phyloP scores from a whole-genome alignment of 2,888 invertebrate genomes.

The Sacculina carcini region DNA sequence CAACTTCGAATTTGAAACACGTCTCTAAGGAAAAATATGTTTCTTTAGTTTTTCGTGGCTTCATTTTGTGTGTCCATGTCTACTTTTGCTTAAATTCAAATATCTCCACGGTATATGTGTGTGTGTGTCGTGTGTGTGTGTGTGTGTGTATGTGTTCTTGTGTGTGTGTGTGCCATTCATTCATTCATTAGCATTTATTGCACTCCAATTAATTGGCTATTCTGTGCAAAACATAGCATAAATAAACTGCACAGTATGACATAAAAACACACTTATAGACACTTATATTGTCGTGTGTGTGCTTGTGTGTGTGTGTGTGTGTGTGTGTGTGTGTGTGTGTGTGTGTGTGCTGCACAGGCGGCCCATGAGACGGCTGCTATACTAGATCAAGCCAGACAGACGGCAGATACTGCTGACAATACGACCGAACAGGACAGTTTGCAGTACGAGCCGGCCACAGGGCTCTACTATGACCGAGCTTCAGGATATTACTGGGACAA shows the following conservation, averaged over 20 bases:
- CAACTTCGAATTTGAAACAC: too few species aligned
- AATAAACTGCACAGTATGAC: too few species aligned
- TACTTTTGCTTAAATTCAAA: background rate
- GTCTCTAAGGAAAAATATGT: too few species aligned
- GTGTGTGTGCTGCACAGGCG: background rate
- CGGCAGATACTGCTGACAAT: background rate
- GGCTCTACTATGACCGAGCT: constrained; percentile 63
- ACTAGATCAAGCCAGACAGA: background rate
- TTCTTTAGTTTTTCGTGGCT: too few species aligned
- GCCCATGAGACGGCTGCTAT: background rate
- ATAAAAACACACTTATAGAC: background rate
- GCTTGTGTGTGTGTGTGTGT: background rate
- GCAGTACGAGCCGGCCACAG: constrained; percentile 60
- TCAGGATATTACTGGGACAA: constrained; percentile 75
- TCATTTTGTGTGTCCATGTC: background rate
- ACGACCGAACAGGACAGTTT: constrained; percentile 22
- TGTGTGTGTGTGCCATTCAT: too few species aligned
- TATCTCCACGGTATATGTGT: background rate
- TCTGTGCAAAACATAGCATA: too few species aligned
- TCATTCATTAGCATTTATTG: too few species aligned
- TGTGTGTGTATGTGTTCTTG: too few species aligned
- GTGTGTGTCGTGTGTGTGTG: too few species aligned
- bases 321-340: background rate
- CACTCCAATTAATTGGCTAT: too few species aligned
- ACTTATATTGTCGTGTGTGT: background rate